Evolutionary conservation across 2,888 invertebrate genomes (phyloP).

Genomic region (Aromia moschata): DNA sequence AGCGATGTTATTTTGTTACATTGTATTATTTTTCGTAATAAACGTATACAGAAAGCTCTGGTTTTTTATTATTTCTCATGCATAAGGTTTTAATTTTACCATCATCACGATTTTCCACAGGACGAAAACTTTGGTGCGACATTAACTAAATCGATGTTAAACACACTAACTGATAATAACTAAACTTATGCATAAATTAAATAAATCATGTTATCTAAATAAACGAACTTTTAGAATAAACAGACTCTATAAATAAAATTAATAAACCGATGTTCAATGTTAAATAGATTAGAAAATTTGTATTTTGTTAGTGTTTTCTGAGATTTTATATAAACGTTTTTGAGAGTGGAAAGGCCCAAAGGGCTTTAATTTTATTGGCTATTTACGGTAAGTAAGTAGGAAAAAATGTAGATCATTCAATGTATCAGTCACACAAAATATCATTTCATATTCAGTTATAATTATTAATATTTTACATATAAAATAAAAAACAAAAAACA

Average conservation of each 20-base stretch:
- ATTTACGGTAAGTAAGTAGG: slow-evolving; percentile 26
- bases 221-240: slow-evolving; percentile 34
- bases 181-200: slow-evolving; percentile 29
- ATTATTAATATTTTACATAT: too few species aligned
- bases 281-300: slow-evolving; percentile 36
- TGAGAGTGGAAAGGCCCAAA: slow-evolving; percentile 32
- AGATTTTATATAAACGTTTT: slow-evolving; percentile 36
- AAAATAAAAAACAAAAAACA: too few species aligned
- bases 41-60: slow-evolving; percentile 46
- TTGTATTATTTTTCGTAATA: slow-evolving; percentile 49
- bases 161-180: slow-evolving; percentile 28
- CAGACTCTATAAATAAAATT: slow-evolving; percentile 26
- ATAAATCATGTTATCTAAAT: slow-evolving; percentile 30
- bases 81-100: slow-evolving; percentile 46
- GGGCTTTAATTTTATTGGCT: slow-evolving; percentile 21
- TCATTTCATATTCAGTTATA: not conserved
- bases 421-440: not conserved
- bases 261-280: slow-evolving; percentile 35
- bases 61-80: slow-evolving; percentile 50
- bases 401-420: not conserved
- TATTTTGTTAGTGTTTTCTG: slow-evolving; percentile 44
- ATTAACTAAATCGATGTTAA: slow-evolving; percentile 28
- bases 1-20: slow-evolving; percentile 44
- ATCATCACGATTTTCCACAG: slow-evolving; percentile 43
- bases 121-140: slow-evolving; percentile 43